Conservation (phyloP, 2,797 vertebrate species). For the Hozukius guyotensis region DNA sequence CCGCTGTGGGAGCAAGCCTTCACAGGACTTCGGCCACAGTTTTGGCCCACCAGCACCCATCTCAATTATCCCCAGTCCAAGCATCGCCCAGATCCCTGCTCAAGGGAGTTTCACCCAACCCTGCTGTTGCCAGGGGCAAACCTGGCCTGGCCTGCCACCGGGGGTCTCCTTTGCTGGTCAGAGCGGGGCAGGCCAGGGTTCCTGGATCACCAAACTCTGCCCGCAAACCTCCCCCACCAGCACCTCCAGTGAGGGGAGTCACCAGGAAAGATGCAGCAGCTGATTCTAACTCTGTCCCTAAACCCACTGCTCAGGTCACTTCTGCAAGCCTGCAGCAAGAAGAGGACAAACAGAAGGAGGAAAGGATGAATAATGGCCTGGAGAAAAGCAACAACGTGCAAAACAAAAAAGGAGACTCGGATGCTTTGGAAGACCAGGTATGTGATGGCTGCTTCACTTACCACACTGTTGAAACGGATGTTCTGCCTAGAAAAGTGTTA, state of each 20-base stretch:
- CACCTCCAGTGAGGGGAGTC: constrained; percentile 84
- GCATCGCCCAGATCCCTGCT: constrained; percentile 69
- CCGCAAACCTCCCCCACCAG: constrained; percentile 84
- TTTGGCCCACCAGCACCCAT: constrained; percentile 76
- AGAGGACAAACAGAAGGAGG: constrained; percentile 57
- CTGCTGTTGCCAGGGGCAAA: constrained; percentile 70
- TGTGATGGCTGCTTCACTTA: neutral
- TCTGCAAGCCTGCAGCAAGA: constrained; percentile 38
- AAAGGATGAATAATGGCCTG: constrained; percentile 48
- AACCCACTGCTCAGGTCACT: constrained; percentile 20
- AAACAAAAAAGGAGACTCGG: constrained; percentile 59
- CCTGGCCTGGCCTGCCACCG: constrained; percentile 61
- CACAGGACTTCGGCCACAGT: constrained; percentile 66
- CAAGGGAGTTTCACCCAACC: constrained; percentile 65
- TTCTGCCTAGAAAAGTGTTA: neutral
- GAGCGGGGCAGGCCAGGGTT: constrained; percentile 72
- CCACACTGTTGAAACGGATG: neutral
- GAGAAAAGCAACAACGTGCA: constrained; percentile 52
- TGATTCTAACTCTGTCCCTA: constrained; percentile 35
- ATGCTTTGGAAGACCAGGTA: constrained; percentile 78
- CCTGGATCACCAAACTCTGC: constrained; percentile 80
- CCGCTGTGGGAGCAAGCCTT: constrained; percentile 56
- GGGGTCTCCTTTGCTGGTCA: constrained; percentile 79
- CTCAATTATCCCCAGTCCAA: constrained; percentile 57
- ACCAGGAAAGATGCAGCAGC: constrained; percentile 77